Percentiles rank a stretch among this genome's conserved stretches.
phyloP scores from a whole-genome alignment of 2,113 vertebrate species.

The Atractosteus spatula region DNA sequence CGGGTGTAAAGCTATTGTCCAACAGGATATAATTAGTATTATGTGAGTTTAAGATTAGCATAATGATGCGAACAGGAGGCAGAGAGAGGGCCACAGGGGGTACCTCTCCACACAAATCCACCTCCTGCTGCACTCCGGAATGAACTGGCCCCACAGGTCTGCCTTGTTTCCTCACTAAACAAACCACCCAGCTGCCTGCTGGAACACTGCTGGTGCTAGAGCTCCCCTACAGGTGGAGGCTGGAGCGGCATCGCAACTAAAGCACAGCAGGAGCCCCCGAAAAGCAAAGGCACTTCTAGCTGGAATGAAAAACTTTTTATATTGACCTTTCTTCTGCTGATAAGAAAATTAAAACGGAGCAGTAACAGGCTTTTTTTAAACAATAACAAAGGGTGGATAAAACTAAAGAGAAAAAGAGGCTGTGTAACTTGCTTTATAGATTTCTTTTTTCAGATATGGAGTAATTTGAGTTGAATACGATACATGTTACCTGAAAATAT shows the following conservation, averaged over 20 bases:
- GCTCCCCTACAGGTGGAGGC: constrained; percentile 13
- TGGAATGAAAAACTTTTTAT: not conserved
- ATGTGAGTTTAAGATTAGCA: constrained; percentile 66
- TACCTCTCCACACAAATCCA: constrained; percentile 44
- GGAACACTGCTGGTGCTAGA: not conserved
- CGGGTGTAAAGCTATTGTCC: constrained; percentile 62
- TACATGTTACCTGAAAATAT: too few relatives aligned
- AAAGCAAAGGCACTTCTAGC: too few relatives aligned
- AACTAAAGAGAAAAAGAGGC: too few relatives aligned
- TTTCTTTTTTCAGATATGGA: too few relatives aligned
- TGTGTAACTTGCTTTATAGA: too few relatives aligned
- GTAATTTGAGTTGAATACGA: too few relatives aligned
- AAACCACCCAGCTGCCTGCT: not conserved
- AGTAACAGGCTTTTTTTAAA: too few relatives aligned
- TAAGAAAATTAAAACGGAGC: too few relatives aligned
- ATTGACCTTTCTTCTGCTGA: too few relatives aligned
- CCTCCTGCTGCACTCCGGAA: constrained; percentile 25
- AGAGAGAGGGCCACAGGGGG: constrained; percentile 52
- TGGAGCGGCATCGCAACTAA: not conserved
- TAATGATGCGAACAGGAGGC: constrained; percentile 69
- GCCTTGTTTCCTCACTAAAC: not conserved
- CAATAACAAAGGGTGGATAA: too few relatives aligned
- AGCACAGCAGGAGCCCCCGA: too few relatives aligned
- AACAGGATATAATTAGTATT: constrained; percentile 70
- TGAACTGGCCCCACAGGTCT: not conserved